phyloP scores from a whole-genome alignment of 2,888 invertebrate genomes.

The Tuberolachnus salignus region DNA sequence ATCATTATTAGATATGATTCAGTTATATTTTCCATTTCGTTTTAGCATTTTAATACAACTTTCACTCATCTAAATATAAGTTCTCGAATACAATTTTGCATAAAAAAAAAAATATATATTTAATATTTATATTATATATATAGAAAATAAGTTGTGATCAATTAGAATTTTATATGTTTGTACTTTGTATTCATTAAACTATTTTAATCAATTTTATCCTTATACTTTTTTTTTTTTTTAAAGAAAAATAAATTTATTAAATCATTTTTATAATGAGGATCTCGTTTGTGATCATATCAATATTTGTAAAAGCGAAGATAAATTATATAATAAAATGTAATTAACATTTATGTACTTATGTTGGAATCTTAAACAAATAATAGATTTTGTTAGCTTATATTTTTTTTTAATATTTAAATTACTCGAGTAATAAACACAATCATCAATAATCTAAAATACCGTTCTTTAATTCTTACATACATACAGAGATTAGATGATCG shows the following conservation, averaged over 20 bases:
- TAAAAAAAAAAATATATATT: background rate
- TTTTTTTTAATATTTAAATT: constrained; percentile 33
- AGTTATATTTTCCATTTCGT: background rate
- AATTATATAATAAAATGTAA: background rate
- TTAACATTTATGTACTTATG: background rate
- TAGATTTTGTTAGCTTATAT: constrained; percentile 10
- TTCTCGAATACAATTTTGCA: background rate
- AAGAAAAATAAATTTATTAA: background rate
- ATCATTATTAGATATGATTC: constrained; percentile 38
- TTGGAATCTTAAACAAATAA: background rate
- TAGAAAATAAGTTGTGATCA: constrained; percentile 6
- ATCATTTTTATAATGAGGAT: background rate
- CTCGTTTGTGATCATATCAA: background rate
- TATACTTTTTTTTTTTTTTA: too few species aligned
- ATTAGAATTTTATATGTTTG: background rate
- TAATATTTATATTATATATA: background rate
- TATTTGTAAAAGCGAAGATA: too few species aligned
- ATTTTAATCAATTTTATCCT: too few species aligned
- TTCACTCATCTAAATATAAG: background rate
- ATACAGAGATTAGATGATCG: too few species aligned
- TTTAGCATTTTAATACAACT: background rate
- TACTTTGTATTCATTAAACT: too few species aligned
- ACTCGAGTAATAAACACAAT: constrained; percentile 27
- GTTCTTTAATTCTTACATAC: background rate
- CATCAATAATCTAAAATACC: background rate